Evolutionary conservation across 1,140 invertebrate species (phyloP), one percentile per base, ranked within the genome.

Genomic region (Oscheius sp.): DNA sequence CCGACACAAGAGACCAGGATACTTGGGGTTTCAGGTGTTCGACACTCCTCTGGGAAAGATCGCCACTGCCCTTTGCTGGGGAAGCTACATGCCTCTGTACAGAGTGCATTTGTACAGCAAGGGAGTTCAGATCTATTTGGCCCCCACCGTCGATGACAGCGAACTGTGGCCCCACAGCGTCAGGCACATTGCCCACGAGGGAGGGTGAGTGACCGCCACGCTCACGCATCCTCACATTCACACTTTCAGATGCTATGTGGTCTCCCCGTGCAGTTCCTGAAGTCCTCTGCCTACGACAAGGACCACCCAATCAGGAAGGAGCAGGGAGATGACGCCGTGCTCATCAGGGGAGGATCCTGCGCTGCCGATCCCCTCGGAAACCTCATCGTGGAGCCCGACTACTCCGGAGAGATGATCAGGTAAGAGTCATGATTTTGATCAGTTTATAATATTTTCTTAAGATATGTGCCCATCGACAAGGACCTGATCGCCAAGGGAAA

Each of bases 51-150:
- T 82, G 46, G 82, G 82, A 13, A 80, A 80, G 52, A 77, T 83
- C 52, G 79, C 82, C n/a, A 74, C 76, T 35, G 78, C 79, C 0
- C 82, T 84, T 63, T 84, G 82, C 68, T 84, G 82, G 82, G 82
- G 84, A 68, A 84, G 83, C 67, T 83, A 81, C 70, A 84, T 84
- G 82, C 79, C 79, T 7, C 55, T 82, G 29, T 75, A 79, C 34
- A 58, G 79, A 49, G 73, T 70, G 23, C 52, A 78, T 0, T 35
- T 78, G 42, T 80, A 80, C 58, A 61, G 63, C 34, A 80, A 82
- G 38, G n/a, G n/a, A 29, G 58, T 80, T 42, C 74, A 80, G 69
- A 63, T 80, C 31, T 80, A 80, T 36, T 34, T 80, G 42, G 79
- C 79, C 7, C 79, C 79, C 23, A 82, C 79, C 13, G 80, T 80